phyloP scores from a whole-genome alignment of 2,888 invertebrate genomes.

The Therioaphis trifolii region DNA sequence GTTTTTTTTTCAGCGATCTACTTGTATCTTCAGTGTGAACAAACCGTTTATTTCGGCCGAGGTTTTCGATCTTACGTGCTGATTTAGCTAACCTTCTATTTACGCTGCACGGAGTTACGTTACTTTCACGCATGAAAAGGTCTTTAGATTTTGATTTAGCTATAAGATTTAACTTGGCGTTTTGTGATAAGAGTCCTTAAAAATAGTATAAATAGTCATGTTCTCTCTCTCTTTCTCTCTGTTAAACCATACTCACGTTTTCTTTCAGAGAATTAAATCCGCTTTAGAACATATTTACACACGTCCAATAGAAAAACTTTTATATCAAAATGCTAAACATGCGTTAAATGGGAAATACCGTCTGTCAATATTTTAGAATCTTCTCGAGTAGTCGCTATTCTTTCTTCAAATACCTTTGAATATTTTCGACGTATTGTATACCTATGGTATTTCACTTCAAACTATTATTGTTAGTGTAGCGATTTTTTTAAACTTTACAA shows the following conservation, averaged over 20 bases:
- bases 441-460: no score
- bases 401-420: no score
- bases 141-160: neutral
- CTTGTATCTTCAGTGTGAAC: no score
- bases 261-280: neutral
- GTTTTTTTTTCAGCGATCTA: no score
- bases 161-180: neutral
- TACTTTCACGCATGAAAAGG: neutral
- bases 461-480: no score
- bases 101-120: neutral
- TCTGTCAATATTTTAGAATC: conserved; percentile 24
- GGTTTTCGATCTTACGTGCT: no score
- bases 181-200: neutral
- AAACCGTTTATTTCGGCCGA: no score
- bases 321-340: conserved; percentile 6
- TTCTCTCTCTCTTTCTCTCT: neutral
- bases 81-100: no score
- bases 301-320: neutral
- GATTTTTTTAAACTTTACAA: no score
- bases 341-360: conserved; percentile 26
- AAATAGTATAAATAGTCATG: neutral
- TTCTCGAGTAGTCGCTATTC: no score
- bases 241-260: conserved; percentile 17
- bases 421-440: no score
- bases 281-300: neutral